Percentiles rank a stretch among this genome's conserved stretches.
phyloP scores from a whole-genome alignment of 2,888 invertebrate genomes.

The Chironomus riparius region DNA sequence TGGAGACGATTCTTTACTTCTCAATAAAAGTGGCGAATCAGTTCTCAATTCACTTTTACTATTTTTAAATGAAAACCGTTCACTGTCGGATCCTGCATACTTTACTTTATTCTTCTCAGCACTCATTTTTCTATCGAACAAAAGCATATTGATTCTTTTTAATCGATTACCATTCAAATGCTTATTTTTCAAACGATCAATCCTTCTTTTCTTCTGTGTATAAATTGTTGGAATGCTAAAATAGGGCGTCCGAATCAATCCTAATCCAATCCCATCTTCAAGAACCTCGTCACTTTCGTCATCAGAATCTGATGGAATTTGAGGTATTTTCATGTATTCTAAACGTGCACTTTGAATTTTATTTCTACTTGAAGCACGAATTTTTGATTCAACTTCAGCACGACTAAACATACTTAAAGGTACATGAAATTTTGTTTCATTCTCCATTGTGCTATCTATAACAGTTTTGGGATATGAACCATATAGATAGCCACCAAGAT shows the following conservation, averaged over 20 bases:
- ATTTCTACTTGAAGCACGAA: background rate
- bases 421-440: constrained; percentile 27
- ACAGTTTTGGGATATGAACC: constrained; percentile 18
- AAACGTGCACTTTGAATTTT: constrained; percentile 23
- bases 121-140: constrained; percentile 24
- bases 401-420: constrained; percentile 28
- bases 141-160: constrained; percentile 27
- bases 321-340: constrained; percentile 28
- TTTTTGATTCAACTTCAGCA: constrained; percentile 21
- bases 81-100: background rate
- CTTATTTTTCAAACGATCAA: constrained; percentile 27
- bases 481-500: constrained; percentile 27
- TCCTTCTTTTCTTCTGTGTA: constrained; percentile 15
- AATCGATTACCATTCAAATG: constrained; percentile 27
- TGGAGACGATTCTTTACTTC: background rate
- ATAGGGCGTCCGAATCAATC: constrained; percentile 29
- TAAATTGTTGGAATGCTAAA: constrained; percentile 28
- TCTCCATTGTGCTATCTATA: background rate
- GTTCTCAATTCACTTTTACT: background rate
- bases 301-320: constrained; percentile 28
- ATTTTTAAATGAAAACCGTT: background rate
- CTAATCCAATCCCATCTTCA: constrained; percentile 28
- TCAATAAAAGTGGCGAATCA: background rate
- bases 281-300: constrained; percentile 25
- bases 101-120: background rate